Evolutionary conservation across 2,888 invertebrate genomes (phyloP).

Genomic region (Julus scandinavius): DNA sequence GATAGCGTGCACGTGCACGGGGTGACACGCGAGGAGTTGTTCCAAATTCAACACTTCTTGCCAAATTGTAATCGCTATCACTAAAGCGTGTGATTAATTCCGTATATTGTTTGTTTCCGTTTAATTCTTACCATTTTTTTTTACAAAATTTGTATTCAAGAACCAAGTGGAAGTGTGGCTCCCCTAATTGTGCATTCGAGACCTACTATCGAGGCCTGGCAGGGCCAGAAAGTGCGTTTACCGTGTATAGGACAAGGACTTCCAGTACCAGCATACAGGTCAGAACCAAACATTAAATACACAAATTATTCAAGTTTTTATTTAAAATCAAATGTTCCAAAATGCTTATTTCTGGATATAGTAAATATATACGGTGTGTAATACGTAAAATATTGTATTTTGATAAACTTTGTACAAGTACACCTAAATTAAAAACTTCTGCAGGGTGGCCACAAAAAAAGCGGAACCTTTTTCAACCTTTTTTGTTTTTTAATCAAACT

Average conservation of each 20-base stretch:
- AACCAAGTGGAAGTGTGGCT: constrained; percentile 57
- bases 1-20: too few species aligned
- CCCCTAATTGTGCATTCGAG: constrained; percentile 57
- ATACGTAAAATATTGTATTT: too few species aligned
- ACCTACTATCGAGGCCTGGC: constrained; percentile 54
- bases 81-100: not conserved
- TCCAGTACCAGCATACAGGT: constrained; percentile 58
- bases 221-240: constrained; percentile 56
- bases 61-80: not conserved
- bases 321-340: too few species aligned
- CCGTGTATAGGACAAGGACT: constrained; percentile 58
- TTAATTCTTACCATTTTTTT: not conserved
- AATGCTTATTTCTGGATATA: too few species aligned
- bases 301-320: not conserved
- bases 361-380: too few species aligned
- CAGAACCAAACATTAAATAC: constrained; percentile 12
- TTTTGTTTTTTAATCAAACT: too few species aligned
- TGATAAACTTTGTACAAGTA: too few species aligned
- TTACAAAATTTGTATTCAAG: constrained; percentile 48
- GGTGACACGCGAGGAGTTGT: too few species aligned
- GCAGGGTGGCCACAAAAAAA: too few species aligned
- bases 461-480: too few species aligned
- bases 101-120: not conserved
- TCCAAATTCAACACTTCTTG: too few species aligned
- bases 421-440: too few species aligned